phyloP scores from a whole-genome alignment of 2,113 vertebrate genomes.

The Nerophis ophidion region DNA sequence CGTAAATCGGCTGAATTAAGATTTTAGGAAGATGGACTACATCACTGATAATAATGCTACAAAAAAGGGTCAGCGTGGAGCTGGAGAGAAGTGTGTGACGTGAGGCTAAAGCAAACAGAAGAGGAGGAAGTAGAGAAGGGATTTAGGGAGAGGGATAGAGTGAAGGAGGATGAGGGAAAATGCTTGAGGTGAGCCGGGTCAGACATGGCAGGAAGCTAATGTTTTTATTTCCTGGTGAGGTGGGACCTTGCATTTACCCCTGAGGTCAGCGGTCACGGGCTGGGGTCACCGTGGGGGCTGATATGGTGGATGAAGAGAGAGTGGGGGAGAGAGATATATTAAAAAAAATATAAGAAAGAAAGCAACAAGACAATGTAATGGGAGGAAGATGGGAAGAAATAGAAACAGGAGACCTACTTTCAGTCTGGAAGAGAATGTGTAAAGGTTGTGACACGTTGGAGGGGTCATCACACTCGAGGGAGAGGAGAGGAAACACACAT shows the following conservation, averaged over 20 bases:
- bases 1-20: background rate
- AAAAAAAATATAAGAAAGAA: constrained; percentile 41
- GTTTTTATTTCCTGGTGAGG: constrained; percentile 74
- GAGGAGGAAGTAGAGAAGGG: constrained; percentile 42
- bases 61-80: background rate
- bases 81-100: constrained; percentile 19
- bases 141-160: constrained; percentile 45
- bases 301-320: constrained; percentile 13
- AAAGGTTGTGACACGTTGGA: constrained; percentile 52
- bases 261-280: constrained; percentile 66
- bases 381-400: constrained; percentile 34
- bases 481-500: constrained; percentile 9
- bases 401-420: constrained; percentile 49
- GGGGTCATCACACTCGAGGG: constrained; percentile 48
- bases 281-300: constrained; percentile 54
- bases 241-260: constrained; percentile 70
- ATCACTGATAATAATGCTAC: background rate
- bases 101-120: constrained; percentile 33
- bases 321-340: constrained; percentile 35
- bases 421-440: constrained; percentile 52
- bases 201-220: constrained; percentile 65
- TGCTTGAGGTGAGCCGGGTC: constrained; percentile 59
- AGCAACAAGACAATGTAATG: constrained; percentile 35
- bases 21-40: background rate
- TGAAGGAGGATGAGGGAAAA: constrained; percentile 43